phyloP scores from a whole-genome alignment of 30 jellyfish, hydroid and myxozoan species.

The Aurelia sp. region DNA sequence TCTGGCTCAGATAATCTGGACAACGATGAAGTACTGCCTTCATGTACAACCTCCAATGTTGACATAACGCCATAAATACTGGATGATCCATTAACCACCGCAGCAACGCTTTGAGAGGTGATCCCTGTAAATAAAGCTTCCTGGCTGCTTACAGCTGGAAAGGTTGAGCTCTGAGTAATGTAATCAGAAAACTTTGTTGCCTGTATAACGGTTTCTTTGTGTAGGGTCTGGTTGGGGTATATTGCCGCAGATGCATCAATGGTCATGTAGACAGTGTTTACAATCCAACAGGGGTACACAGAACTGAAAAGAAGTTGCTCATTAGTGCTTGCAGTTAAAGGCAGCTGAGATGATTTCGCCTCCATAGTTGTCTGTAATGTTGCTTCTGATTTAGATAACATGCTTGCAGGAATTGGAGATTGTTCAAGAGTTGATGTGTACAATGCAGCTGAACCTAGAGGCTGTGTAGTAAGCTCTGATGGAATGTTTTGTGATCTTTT shows the following conservation, averaged over 20 bases:
- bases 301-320: constrained; percentile 17
- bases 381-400: no score
- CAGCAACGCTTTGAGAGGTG: no score
- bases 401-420: no score
- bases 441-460: no score
- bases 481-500: not conserved
- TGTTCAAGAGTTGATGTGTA: no score
- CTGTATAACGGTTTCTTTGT: not conserved
- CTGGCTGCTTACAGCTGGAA: not conserved
- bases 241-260: constrained; percentile 35
- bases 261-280: constrained; percentile 1
- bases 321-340: not conserved
- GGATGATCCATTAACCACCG: no score
- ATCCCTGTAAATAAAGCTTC: no score
- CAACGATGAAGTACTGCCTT: no score
- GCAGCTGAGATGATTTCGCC: not conserved
- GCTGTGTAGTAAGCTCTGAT: not conserved
- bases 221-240: constrained; percentile 32
- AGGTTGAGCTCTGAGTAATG: not conserved
- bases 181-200: not conserved
- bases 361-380: not conserved
- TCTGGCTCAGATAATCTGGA: no score
- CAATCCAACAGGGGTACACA: constrained; percentile 50
- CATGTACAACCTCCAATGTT: no score
- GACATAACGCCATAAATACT: no score